phyloP scores from a whole-genome alignment of 2,888 invertebrate species.

The Plutella xylostella region DNA sequence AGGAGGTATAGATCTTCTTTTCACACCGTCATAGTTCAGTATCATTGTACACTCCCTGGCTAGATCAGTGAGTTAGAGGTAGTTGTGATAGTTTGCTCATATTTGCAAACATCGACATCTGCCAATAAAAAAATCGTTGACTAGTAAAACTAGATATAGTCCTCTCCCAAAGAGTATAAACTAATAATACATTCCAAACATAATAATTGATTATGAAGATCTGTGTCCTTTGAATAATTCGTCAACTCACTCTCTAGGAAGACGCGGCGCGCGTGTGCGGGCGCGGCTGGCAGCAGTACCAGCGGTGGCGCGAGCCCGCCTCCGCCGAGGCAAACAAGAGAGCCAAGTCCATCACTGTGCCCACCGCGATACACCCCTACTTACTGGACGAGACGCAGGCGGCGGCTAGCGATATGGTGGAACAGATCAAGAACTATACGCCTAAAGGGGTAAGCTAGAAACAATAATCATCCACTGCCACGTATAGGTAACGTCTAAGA shows the following conservation, averaged over 20 bases:
- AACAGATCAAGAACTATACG: conserved; percentile 79
- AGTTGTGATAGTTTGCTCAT: too few species aligned
- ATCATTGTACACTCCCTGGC: too few species aligned
- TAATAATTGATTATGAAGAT: background rate
- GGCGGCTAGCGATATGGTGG: conserved; percentile 37
- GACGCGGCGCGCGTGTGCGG: conserved; percentile 75
- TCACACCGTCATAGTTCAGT: too few species aligned
- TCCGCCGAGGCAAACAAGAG: conserved; percentile 90
- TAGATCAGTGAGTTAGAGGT: too few species aligned
- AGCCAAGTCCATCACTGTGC: conserved; percentile 77
- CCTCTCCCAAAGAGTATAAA: too few species aligned
- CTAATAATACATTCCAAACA: too few species aligned
- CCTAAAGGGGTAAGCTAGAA: conserved; percentile 75
- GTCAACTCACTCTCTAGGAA: conserved; percentile 29
- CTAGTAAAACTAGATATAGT: too few species aligned
- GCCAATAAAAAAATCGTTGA: too few species aligned
- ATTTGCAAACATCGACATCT: too few species aligned
- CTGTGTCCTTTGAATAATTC: background rate
- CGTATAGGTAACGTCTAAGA: background rate
- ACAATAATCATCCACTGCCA: background rate
- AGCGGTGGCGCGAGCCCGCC: conserved; percentile 88
- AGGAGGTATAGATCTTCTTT: too few species aligned
- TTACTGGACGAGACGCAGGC: conserved; percentile 48
- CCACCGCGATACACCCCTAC: conserved; percentile 75
- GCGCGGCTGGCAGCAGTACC: conserved; percentile 93